phyloP scores from a whole-genome alignment of 2,888 invertebrate genomes.

The Lochmaea crataegi region DNA sequence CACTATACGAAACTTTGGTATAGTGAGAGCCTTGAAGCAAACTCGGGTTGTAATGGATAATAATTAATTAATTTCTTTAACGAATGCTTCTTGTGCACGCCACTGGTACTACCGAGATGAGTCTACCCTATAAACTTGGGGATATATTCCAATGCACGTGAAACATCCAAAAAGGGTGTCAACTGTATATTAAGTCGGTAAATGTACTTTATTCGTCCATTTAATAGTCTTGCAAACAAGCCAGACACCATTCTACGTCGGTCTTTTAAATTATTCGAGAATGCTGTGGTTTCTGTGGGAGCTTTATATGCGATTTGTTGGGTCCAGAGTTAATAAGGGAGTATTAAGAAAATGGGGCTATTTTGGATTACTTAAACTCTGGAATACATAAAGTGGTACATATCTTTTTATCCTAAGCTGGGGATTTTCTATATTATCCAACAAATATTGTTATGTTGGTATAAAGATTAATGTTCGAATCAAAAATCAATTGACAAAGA shows the following conservation, averaged over 20 bases:
- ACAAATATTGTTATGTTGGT: too few species aligned
- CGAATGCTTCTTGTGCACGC: background rate
- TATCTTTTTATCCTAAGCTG: background rate
- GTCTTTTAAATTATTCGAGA: background rate
- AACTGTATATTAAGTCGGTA: conserved; percentile 40
- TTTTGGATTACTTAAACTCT: background rate
- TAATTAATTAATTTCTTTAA: background rate
- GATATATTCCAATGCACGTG: conserved; percentile 40
- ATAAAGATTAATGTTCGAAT: too few species aligned
- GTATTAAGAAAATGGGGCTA: background rate
- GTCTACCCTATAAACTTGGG: conserved; percentile 25
- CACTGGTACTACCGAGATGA: background rate
- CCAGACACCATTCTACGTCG: conserved; percentile 6
- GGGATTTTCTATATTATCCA: too few species aligned
- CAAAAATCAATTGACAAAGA: too few species aligned
- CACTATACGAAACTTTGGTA: too few species aligned
- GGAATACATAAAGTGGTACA: background rate
- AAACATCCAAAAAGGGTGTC: conserved; percentile 39
- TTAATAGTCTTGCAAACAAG: conserved; percentile 43
- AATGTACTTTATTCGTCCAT: conserved; percentile 39
- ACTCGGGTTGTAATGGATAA: background rate
- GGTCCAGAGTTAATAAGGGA: background rate
- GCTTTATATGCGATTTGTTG: background rate
- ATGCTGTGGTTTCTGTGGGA: background rate
- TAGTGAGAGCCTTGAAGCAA: too few species aligned